Base-by-base conservation (phyloP, 1,140 invertebrate genomes). In the Nylanderia fulva region DNA sequence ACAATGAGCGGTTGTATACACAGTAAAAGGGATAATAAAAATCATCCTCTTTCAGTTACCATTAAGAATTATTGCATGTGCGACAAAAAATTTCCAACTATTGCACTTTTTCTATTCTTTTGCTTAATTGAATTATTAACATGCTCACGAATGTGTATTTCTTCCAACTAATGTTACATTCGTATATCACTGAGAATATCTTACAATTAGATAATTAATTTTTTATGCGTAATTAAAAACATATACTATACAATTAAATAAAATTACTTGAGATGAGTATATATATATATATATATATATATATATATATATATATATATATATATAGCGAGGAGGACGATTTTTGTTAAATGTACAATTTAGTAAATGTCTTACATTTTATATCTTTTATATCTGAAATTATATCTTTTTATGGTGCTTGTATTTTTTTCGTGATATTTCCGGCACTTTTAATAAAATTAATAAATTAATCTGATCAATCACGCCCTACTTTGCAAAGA, bases 391-490 rank as follows among this genome's bases (percentile, higher is more conserved):
- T 9, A 45, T 52, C 48, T 52, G 6, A 52, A 0, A 52, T 18
- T 52, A 5, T 52, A 52, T 33, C 29, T 56, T 27, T 58, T 58
- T 0, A n/a, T 9, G n/a, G 21, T 54, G 3, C 3, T 24, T 58
- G 9, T 58, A 58, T 3, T 58, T 54, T 56, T n/a, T 54, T 24
- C 11, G 15, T 13, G 2, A 52, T 13, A 72, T 13, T 45, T 5
- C 0, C n/a, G 33, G 4, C 29, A 21, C 1, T 3, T 56, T 33
- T 27, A 21, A 21, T 18, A 74, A 4, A 74, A 48, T 42, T 42
- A n/a, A 74, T 36, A 58, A 76, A 76, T 76, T 45, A 76, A 63
- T 45, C 13, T 52, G 27, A 77, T 15, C 27, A 27, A 52, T 33
- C 11, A 36, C 39, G 74, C 6, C 36, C 7, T 13, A 18, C 4